Conservation (phyloP, 1,140 invertebrate species). For the Intoshia linei region DNA sequence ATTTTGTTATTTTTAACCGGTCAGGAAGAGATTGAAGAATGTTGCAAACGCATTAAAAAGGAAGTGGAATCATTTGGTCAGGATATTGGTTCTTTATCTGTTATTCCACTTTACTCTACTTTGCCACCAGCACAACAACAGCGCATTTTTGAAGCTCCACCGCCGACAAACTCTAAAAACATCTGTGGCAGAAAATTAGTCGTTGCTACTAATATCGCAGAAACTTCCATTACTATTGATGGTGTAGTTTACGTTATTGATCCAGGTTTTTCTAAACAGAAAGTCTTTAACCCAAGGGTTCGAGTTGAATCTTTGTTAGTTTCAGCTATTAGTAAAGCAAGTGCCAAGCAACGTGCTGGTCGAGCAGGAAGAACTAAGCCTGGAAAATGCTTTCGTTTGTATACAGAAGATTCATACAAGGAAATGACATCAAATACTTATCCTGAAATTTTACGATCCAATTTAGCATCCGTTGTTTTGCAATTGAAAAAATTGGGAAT, state of each 20-base stretch:
- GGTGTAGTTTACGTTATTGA: constrained; percentile 99
- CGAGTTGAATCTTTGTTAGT: constrained; percentile 82
- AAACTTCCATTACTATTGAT: constrained; percentile 92
- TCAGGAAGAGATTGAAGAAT: constrained; percentile 86
- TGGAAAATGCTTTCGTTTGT: constrained; percentile 86
- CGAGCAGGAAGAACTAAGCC: constrained; percentile 74
- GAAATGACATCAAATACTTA: constrained; percentile 99
- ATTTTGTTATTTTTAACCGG: constrained; percentile 75
- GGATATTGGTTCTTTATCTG: constrained; percentile 79
- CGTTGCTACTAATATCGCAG: constrained; percentile 92
- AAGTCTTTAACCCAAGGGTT: constrained; percentile 76
- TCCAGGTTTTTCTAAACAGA: constrained; percentile 98
- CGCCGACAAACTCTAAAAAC: constrained; percentile 50
- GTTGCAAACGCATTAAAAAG: constrained; percentile 76
- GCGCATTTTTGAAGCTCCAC: constrained; percentile 71
- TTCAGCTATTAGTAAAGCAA: constrained; percentile 90
- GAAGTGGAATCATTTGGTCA: constrained; percentile 81
- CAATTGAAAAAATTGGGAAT: constrained; percentile 95
- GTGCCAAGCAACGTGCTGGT: constrained; percentile 85
- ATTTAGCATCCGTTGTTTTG: constrained; percentile 73
- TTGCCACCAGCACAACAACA: constrained; percentile 84
- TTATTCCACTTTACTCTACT: constrained; percentile 90
- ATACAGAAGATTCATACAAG: constrained; percentile 91
- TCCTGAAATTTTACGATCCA: constrained; percentile 80
- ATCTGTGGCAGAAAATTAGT: constrained; percentile 73